These are phyloP conservation scores for Ciconia boyciana DNA, from an alignment of 2,113 vertebrate species.

Conservation along the genomic window DNA sequence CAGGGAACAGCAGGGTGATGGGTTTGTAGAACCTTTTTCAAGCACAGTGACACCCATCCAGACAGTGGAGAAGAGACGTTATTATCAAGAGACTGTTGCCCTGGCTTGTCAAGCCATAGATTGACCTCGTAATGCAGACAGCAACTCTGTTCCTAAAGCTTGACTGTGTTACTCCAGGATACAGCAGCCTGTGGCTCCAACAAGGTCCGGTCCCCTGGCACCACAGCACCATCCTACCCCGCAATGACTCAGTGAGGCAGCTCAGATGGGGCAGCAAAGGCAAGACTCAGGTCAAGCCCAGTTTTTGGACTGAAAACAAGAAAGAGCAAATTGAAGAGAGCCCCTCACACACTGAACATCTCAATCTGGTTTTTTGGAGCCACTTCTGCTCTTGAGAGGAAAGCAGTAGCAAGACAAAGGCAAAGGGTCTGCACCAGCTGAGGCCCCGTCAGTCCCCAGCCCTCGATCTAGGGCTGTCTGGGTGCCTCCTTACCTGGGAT, in stretches of 20 bases:
- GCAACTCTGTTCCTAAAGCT: not conserved
- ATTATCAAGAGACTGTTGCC: not conserved
- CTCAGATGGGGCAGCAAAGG: not conserved
- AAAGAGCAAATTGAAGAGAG: not conserved
- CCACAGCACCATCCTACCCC: not conserved
- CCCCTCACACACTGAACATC: not conserved
- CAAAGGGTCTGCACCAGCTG: not conserved
- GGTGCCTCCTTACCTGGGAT: not conserved
- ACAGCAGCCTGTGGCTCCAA: not conserved
- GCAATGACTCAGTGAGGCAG: not conserved
- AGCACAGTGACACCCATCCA: not conserved
- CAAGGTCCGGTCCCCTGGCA: accelerated
- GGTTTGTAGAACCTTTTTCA: not conserved
- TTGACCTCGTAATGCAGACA: not conserved
- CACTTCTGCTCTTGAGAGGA: not conserved
- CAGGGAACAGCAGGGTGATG: not conserved
- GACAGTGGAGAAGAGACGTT: not conserved
- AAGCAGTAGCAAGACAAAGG: not conserved
- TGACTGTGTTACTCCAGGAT: not conserved
- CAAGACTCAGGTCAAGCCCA: not conserved
- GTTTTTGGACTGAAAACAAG: not conserved
- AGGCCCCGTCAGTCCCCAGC: not conserved
- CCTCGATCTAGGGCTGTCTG: not conserved
- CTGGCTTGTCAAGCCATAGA: not conserved
- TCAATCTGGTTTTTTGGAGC: not conserved